Base-by-base conservation (phyloP, 1,140 invertebrate species). In the Drosophila athabasca region DNA sequence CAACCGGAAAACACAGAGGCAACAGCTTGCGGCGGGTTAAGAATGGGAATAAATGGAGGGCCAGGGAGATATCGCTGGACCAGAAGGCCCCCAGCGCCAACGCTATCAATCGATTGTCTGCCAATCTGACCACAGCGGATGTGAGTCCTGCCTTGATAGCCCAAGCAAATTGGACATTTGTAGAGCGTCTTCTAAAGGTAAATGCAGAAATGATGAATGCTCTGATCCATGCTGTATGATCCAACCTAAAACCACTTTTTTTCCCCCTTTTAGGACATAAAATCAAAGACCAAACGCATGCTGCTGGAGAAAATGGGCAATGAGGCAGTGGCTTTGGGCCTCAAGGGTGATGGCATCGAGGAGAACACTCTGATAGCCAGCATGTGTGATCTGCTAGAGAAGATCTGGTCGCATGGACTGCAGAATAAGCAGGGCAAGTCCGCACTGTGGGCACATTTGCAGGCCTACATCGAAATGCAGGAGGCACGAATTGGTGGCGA, bases 81-180 rank as follows among this genome's bases (percentile, higher is more conserved):
- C 84, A 90, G 62, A 92, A 92, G 44, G 72, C 90, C 45, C 60
- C 52, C 24, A 76, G 73, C 46, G 62, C 70, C 4, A 88, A 84
- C 64, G 48, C 85, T 31, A 54, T 91, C 44, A 91, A 91, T 74
- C 68, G 90, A 4, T 67, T 90, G 2, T 92, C 91, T 26, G 90
- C 91, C 1, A 91, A 92, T 72, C 48, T 92, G 8, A 84, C 90
- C 17, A 90, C 88, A 24, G 77, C 90, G 13, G 91, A 92, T 53
- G 80, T 91, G 22, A 92, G 90, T 81, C 91, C 91, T 3, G 90
- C 96, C 5, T 93, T 96, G n/a, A 96, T 98, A 77, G 97, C 97
- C n/a, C 97, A 99, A 92, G 97, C 97, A 13, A 99, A 99, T 92
- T 98, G 97, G 96, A 97, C 97, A 44, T 99, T 99, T 93, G 98